Base-by-base conservation (phyloP, 1,140 invertebrate genomes). In the Psix sp. region DNA sequence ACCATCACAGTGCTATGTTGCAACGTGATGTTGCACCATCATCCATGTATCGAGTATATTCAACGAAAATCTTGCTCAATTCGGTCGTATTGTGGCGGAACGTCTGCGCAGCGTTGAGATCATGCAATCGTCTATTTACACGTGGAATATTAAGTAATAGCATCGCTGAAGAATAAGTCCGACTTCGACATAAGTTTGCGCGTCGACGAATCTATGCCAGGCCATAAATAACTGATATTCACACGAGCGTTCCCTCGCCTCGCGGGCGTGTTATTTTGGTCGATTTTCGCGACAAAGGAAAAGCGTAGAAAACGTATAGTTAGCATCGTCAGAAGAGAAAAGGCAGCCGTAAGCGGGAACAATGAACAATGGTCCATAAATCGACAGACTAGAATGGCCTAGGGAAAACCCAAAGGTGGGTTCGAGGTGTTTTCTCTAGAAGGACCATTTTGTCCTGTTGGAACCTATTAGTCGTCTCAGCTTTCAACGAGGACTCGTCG, bases 81-180 rank as follows among this genome's bases (percentile, higher is more conserved):
- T 57, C 59, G 68, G 65, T 63, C 70, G 52, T 42, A 60, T 65
- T 60, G 70, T 62, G 36, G 31, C 40, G 45, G 14, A 45, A 54
- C 39, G 54, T 62, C 38, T 43, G 17, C 51, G 45, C 36, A 51
- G 33, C 20, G 49, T 49, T 33, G 16, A 18, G 36, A 57, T 52
- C 40, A 46, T 33, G 71, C 71, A 57, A 74, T 74, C 48, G 56
- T 56, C 57, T 67, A 74, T 67, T 74, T 67, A 67, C 62, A 62
- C 49, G 62, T 56, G 63, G 56, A 67, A 67, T 48, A 29, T 60
- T 70, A 70, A 70, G 48, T 48, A 15, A 60, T 13, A 29, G 5
- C 38, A 21, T 5, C 18, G 54, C 16, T 39, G 18, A n/a, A n/a
- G n/a, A n/a, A n/a, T n/a, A n/a, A n/a, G n/a, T n/a, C n/a, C n/a